Evolutionary conservation across 64 coral and sea anemone species (phyloP), one percentile per base, ranked within the genome.

Genomic region (Pocillopora damicornis): DNA sequence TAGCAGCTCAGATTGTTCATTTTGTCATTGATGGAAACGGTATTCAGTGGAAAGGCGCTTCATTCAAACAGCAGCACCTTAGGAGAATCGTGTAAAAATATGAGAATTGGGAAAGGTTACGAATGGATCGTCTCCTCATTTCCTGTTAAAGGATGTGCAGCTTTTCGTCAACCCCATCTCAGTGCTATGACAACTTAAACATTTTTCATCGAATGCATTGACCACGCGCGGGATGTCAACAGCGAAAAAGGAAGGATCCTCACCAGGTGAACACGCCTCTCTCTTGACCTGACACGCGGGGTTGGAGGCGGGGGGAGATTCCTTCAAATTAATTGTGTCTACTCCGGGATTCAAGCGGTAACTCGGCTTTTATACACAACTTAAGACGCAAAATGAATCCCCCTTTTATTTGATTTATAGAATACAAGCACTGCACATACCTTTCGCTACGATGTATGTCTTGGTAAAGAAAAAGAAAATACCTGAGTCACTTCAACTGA

Each of bases 191-290:
- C 81, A 58, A 85, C 71, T 85, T 85, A 57, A 85, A 25, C 72
- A 85, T 58, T 85, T 85, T 85, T 85, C 81, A 85, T 85, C 81
- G 38, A 58, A 72, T 85, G 81, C 22, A 72, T 73, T 85, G 81
- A 85, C 35, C 64, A 85, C 63, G 37, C 81, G 35, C 65, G 58
- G 63, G 22, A 66, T 66, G 81, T 85, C 64, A 85, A 85, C 81
- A 85, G 65, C 57, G 67, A 71, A 71, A n/a, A 1, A 42, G n/a
- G 4, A 57, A 38, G 65, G 20, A 35, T 42, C 30, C 81, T 72
- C 63, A 71, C 67, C 20, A n/a, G 67, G 67, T 11, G 67, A 11
- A 71, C 22, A 11, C 22, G 67, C 22, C 25, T 10, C 37, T 37
- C 35, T 83, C 75, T 45, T 20, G 81, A 20, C 34, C 63, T 37